Conservation (phyloP, 2,113 vertebrate species). For the Archilochus colubris region DNA sequence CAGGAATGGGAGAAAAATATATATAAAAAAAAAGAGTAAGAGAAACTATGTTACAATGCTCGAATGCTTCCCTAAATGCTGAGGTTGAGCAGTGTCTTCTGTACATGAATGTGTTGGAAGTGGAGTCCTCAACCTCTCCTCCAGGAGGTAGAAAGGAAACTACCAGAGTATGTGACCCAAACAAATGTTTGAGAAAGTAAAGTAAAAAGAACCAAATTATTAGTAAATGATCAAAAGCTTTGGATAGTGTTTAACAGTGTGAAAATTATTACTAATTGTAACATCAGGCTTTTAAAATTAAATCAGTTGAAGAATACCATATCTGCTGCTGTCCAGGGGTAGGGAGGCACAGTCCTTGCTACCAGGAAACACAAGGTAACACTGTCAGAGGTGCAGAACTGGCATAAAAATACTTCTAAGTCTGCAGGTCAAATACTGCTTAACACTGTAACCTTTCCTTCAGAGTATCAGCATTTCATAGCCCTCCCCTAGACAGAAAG, state of each 20-base stretch:
- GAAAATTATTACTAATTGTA: not conserved
- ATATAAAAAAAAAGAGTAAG: no score
- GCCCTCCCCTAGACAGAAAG: accelerated
- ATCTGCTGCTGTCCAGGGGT: not conserved
- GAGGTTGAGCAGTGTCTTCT: not conserved
- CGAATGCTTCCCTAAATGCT: not conserved
- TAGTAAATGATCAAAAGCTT: not conserved
- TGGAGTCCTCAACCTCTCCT: no score
- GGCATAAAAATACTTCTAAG: not conserved
- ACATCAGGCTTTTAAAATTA: not conserved
- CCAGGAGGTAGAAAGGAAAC: not conserved
- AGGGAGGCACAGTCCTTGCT: not conserved
- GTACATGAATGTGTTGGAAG: accelerated
- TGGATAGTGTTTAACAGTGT: not conserved
- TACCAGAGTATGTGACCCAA: not conserved
- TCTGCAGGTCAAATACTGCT: not conserved
- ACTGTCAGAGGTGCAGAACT: not conserved
- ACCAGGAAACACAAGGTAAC: not conserved
- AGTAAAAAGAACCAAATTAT: not conserved
- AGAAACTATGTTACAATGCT: accelerated
- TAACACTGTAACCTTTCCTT: not conserved
- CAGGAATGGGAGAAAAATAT: not conserved
- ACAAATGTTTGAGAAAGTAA: not conserved
- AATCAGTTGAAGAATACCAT: not conserved
- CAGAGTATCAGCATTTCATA: accelerated